Evolutionary conservation across 2,888 invertebrate species (phyloP), one percentile per base, ranked within the genome.

Genomic region (Drosophila rubida): DNA sequence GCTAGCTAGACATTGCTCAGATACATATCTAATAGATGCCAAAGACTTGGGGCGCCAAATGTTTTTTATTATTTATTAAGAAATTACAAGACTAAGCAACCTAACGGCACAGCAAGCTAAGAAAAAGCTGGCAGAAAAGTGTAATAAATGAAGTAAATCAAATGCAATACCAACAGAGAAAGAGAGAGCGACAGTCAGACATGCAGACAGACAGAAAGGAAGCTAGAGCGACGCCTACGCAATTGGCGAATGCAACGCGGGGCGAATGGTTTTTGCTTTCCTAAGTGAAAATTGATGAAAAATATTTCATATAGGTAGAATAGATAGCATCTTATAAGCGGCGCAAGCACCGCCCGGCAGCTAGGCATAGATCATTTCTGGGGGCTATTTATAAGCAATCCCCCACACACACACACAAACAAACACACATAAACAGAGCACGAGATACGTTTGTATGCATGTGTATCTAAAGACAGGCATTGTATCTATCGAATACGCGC

Each of bases 341-440:
- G 39, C 46, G 51, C 54, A 14, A 51, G 11, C 50, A 42, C 67
- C 77, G 61, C 66, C 58, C 67, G 70, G 67, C 84, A 87, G 64
- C 72, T 53, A 77, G 45, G 58, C 61, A 68, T 81, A 77, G 68
- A 81, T 80, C 68, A 87, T 78, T 84, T 75, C 57, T 67, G 51
- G 39, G 39, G 53, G 60, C 74, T 87, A 83, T 87, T 83, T 83
- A 68, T 87, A 85, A 76, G 73, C 59, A 67, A 74, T 49, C 42
- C 50, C 57, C 64, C 57, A 60, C 59, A 67, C 49, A 50, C 59
- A 59, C 51, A 42, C 50, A 53, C 13, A 27, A 7, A 39, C 27
- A 46, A 13, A 48, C 22, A 57, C 9, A 61, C 19, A 25, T 19
- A 57, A 22, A 14, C 50, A 51, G 14, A 39, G 50, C 1, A 32